phyloP scores from a whole-genome alignment of 2,888 invertebrate species.

The Latrodectus elegans region DNA sequence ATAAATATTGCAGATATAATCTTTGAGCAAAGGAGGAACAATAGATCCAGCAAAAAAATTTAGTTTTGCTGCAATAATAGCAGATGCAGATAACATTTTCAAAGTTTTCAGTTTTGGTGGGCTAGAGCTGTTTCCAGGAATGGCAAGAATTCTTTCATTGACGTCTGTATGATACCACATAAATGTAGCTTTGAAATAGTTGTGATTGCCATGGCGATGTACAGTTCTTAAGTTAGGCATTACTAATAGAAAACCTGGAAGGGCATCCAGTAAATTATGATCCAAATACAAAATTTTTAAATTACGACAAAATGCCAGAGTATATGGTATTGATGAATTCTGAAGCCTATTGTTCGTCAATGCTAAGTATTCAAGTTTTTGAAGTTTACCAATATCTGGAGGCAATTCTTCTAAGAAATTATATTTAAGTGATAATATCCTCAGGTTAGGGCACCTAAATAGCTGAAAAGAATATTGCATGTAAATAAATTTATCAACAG shows the following conservation, averaged over 20 bases:
- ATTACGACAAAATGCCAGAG: slow-evolving; percentile 75
- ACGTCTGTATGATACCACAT: slow-evolving; percentile 78
- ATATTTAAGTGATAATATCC: slow-evolving; percentile 76
- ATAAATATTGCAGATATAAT: slow-evolving; percentile 76
- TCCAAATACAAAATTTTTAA: slow-evolving; percentile 76
- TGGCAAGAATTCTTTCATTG: slow-evolving; percentile 75
- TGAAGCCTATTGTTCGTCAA: slow-evolving; percentile 77
- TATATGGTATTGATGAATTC: slow-evolving; percentile 76
- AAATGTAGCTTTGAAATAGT: slow-evolving; percentile 77
- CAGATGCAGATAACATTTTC: slow-evolving; percentile 75
- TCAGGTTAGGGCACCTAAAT: slow-evolving; percentile 75
- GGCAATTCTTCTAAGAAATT: slow-evolving; percentile 76
- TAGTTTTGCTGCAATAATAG: slow-evolving; percentile 75
- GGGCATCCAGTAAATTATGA: slow-evolving; percentile 76
- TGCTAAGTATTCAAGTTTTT: slow-evolving; percentile 75
- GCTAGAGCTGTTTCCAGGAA: slow-evolving; percentile 33
- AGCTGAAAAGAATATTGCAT: slow-evolving; percentile 73
- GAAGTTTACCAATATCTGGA: slow-evolving; percentile 76
- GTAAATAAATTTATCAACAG: neutral
- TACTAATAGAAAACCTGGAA: slow-evolving; percentile 76
- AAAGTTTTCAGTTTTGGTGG: slow-evolving; percentile 71
- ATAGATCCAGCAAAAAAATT: slow-evolving; percentile 75
- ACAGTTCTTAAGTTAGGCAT: slow-evolving; percentile 76
- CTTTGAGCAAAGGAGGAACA: slow-evolving; percentile 75
- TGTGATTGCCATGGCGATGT: slow-evolving; percentile 77